Evolutionary conservation across 2,113 vertebrate genomes (phyloP).

Genomic region (Ochotona curzoniae): DNA sequence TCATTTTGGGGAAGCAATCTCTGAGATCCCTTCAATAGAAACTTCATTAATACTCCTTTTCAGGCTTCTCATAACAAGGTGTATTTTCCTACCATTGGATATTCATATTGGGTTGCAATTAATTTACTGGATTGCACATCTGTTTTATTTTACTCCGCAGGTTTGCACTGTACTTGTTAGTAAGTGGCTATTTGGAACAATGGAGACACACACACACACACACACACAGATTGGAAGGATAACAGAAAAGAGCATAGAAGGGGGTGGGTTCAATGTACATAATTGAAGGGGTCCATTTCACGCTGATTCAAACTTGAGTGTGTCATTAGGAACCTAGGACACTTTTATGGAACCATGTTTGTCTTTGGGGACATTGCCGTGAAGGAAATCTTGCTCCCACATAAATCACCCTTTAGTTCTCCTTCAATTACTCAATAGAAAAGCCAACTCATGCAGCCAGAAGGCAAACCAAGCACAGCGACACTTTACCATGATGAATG

Average conservation of each 20-base stretch:
- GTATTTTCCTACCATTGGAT: neutral
- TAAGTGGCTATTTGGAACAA: neutral
- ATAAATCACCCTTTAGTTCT: neutral
- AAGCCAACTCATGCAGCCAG: neutral
- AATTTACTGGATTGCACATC: neutral
- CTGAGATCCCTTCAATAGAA: fast-evolving
- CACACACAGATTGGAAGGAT: neutral
- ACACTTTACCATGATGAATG: too few relatives aligned
- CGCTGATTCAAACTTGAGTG: neutral
- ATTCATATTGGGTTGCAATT: neutral
- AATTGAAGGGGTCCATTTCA: neutral
- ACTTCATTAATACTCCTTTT: neutral
- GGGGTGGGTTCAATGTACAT: too few relatives aligned
- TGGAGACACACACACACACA: neutral
- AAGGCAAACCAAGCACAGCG: neutral
- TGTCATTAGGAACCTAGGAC: neutral
- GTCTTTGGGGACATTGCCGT: neutral
- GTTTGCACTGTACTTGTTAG: neutral
- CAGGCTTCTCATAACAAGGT: neutral
- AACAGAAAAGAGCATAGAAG: neutral
- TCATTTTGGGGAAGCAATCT: neutral
- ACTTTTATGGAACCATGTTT: neutral
- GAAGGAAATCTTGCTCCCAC: neutral
- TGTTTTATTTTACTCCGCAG: neutral
- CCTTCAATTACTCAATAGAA: neutral